Evolutionary conservation across 2,113 vertebrate species (phyloP), one percentile per base, ranked within the genome.

Genomic region (Equus przewalskii): DNA sequence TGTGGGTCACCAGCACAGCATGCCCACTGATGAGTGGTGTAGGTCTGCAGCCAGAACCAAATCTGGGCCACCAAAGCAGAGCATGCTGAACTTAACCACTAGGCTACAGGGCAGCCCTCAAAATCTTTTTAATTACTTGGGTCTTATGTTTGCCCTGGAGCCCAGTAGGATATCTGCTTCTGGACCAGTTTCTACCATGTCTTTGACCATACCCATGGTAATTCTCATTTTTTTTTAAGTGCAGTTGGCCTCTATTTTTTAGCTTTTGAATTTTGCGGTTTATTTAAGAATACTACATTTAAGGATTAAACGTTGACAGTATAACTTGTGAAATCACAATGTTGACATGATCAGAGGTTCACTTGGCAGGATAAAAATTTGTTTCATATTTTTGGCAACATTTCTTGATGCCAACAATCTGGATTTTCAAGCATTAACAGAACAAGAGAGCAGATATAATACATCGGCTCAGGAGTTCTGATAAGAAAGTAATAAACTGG

Each of bases 221-320:
- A 89, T 84, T 46, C 5, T 19, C n/a, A 82, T 24, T 4, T 56
- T 24, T 49, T 83, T 51, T 64, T 58, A 73, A 33, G 14, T 56
- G 7, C 28, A 0, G 0, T 65, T 64, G 24, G 0, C 0, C 16
- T 22, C 1, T 51, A 46, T 56, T 62, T 24, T 51, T 22, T 22
- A 44, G 72, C 9, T 65, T 89, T 30, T 44, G 44, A 65, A 21
- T 56, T 15, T 80, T 30, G 64, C 4, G 19, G 22, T 75, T 24
- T 49, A 76, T n/a, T 81, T 89, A 58, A 58, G 2, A 62, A 16
- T 56, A 36, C 1, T n/a, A 26, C 0, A 64, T 65, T 78, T 91
- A 65, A 75, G 4, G 5, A 83, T 83, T 82, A 70, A 84, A 82
- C 65, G 3, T 33, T 85, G 72, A 14, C 6, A 24, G 4, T 80